Evolutionary conservation across 1,140 invertebrate genomes (phyloP).

Genomic region (Mycetomoellerius zeteki): DNA sequence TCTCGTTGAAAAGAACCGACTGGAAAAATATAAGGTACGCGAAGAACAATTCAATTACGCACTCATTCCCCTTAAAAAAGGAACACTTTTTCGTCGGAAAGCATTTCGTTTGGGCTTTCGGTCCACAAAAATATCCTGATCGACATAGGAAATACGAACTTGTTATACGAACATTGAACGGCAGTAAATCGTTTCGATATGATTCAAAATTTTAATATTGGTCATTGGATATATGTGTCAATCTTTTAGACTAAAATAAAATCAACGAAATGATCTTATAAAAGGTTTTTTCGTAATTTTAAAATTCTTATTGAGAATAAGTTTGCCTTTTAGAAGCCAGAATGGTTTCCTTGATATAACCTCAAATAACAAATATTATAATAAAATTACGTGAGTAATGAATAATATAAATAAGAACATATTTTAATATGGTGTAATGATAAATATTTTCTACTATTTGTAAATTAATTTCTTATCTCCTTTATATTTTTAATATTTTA

Average conservation of each 20-base stretch:
- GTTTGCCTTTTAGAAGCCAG: not conserved
- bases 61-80: not conserved
- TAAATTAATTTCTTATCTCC: not conserved
- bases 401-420: not conserved
- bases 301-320: not conserved
- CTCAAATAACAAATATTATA: not conserved
- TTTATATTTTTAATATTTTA: constrained; percentile 3
- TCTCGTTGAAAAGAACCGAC: not conserved
- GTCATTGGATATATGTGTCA: not conserved
- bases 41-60: not conserved
- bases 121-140: not conserved
- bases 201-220: not conserved
- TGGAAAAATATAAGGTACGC: constrained; percentile 1
- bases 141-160: not conserved
- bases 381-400: not conserved
- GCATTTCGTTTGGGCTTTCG: not conserved
- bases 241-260: not conserved
- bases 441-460: constrained; percentile 6
- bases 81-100: not conserved
- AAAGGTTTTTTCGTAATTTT: not conserved
- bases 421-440: not conserved
- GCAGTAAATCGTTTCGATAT: not conserved
- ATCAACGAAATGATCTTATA: not conserved
- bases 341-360: not conserved
- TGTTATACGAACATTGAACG: no score